A percentile compares a stretch with the other conserved stretches of the same genome.
These are phyloP conservation scores for Pedetes capensis DNA, from an alignment of 2,113 vertebrate genomes.

Conservation along the genomic window DNA sequence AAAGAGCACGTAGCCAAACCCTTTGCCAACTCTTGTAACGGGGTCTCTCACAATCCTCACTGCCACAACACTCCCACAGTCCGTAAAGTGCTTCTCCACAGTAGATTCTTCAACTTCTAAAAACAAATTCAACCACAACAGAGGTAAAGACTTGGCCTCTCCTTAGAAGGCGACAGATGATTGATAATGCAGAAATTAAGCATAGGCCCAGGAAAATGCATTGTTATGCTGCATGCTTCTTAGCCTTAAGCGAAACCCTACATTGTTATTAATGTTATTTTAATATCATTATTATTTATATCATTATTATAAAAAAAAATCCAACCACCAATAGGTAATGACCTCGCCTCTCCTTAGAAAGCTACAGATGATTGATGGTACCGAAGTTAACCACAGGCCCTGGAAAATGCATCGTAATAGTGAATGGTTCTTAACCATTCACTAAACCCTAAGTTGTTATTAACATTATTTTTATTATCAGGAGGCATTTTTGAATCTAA, in stretches of 20 bases:
- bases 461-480: no score
- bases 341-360: no score
- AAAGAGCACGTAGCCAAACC: conserved; percentile 96
- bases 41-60: conserved; percentile 92
- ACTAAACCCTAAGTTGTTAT: no score
- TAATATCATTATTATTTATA: no score
- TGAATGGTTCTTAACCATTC: no score
- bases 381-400: no score
- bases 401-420: no score
- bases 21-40: conserved; percentile 89
- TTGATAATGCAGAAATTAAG: background rate
- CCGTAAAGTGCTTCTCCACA: conserved; percentile 88
- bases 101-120: conserved; percentile 87
- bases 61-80: conserved; percentile 87
- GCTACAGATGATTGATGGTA: no score
- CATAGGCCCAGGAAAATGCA: background rate
- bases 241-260: background rate
- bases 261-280: no score
- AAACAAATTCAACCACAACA: background rate
- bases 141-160: background rate
- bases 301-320: no score
- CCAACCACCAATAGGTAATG: no score
- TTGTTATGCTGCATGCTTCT: background rate
- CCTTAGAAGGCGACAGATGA: background rate
- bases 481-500: no score